Evolutionary conservation across 1,140 invertebrate species (phyloP).

Genomic region (Chironomus tepperi): DNA sequence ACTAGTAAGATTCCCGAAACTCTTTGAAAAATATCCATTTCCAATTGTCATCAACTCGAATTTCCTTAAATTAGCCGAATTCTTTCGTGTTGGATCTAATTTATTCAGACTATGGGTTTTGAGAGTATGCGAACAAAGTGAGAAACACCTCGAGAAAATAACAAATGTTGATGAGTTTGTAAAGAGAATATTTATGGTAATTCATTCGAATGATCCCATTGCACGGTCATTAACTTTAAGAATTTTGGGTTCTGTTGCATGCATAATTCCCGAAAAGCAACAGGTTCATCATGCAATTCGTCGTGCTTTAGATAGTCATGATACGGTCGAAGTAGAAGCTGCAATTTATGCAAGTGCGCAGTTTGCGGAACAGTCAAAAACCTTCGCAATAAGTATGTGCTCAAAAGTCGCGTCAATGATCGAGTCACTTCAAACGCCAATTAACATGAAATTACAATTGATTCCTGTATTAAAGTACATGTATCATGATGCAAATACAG

Average conservation of each 20-base stretch:
- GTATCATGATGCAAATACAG: slow-evolving; percentile 82
- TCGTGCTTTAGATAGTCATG: slow-evolving; percentile 85
- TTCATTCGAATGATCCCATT: slow-evolving; percentile 94
- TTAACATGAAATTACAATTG: slow-evolving; percentile 82
- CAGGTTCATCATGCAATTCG: slow-evolving; percentile 93
- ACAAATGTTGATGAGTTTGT: slow-evolving; percentile 94
- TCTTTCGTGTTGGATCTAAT: slow-evolving; percentile 86
- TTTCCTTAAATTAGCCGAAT: slow-evolving; percentile 87
- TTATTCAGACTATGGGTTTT: slow-evolving; percentile 90
- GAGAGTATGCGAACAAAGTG: slow-evolving; percentile 87
- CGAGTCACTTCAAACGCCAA: slow-evolving; percentile 79
- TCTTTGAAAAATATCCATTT: slow-evolving; percentile 97
- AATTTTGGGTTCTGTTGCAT: slow-evolving; percentile 83
- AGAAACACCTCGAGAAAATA: slow-evolving; percentile 95
- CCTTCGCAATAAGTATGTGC: slow-evolving; percentile 94
- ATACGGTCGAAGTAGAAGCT: slow-evolving; percentile 90
- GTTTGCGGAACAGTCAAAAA: slow-evolving; percentile 87
- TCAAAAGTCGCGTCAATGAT: slow-evolving; percentile 94
- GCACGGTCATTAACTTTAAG: slow-evolving; percentile 82
- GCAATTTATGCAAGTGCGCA: slow-evolving; percentile 89
- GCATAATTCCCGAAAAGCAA: slow-evolving; percentile 86
- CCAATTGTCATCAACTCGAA: slow-evolving; percentile 96
- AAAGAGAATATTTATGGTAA: slow-evolving; percentile 84
- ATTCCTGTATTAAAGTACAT: slow-evolving; percentile 89
- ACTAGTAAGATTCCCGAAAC: slow-evolving; percentile 84